Conservation (phyloP, 2,113 vertebrate genomes). For the Malurus alboscapulatus region DNA sequence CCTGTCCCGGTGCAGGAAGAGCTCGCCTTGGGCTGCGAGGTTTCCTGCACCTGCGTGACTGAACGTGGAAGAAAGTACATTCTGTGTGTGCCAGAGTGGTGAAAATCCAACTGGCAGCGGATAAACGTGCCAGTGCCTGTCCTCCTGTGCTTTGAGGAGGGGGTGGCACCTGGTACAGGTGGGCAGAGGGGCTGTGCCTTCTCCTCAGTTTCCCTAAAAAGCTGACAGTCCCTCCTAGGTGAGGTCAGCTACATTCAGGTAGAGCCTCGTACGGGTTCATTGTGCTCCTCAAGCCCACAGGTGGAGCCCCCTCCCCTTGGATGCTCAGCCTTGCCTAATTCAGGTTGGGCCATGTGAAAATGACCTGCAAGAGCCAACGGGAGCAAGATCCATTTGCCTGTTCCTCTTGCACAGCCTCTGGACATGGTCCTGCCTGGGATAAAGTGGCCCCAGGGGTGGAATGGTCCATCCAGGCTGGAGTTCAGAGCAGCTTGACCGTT, state of each 20-base stretch:
- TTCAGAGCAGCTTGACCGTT: not conserved
- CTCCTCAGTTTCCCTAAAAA: not conserved
- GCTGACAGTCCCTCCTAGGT: not conserved
- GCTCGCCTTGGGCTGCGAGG: not conserved
- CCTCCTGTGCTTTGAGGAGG: not conserved
- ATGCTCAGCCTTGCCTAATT: not conserved
- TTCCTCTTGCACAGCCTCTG: not conserved
- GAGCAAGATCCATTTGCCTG: not conserved
- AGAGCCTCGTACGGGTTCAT: rapidly evolving
- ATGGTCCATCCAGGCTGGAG: not conserved
- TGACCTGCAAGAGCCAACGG: not conserved
- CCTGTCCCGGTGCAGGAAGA: not conserved
- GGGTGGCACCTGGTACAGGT: not conserved
- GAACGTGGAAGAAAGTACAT: not conserved
- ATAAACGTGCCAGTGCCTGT: not conserved
- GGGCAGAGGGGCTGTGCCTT: not conserved
- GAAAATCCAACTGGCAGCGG: not conserved
- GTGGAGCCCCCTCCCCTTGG: not conserved
- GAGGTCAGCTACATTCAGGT: not conserved
- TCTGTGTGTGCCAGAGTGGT: not conserved
- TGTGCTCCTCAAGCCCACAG: not conserved
- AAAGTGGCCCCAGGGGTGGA: not conserved
- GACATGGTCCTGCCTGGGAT: rapidly evolving
- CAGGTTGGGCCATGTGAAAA: rapidly evolving
- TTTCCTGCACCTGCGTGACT: not conserved